These are phyloP conservation scores for Coregonus sp. DNA, from an alignment of 2,797 vertebrate species.

Conservation along the genomic window DNA sequence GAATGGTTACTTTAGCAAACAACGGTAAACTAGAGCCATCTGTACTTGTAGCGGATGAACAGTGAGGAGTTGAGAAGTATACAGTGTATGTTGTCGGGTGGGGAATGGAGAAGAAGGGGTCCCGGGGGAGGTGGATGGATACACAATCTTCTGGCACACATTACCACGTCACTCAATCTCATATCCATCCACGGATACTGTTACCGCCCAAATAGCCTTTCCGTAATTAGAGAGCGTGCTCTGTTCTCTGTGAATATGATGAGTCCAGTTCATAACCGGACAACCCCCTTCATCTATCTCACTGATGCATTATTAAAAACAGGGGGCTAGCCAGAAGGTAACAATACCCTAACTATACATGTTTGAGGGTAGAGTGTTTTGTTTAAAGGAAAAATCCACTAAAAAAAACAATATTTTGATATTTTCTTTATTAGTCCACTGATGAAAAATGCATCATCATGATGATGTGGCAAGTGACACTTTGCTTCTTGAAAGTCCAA, in stretches of 20 bases:
- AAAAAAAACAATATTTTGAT: too few species aligned
- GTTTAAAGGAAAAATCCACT: too few species aligned
- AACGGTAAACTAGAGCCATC: too few species aligned
- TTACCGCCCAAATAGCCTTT: background rate
- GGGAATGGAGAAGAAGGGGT: background rate
- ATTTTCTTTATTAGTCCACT: too few species aligned
- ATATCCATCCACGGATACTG: background rate
- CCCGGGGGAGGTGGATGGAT: background rate
- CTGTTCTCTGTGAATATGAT: constrained; percentile 1
- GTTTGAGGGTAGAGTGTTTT: background rate
- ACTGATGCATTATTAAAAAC: constrained; percentile 10
- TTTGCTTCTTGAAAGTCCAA: too few species aligned
- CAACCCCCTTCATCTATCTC: background rate
- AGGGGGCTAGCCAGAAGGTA: background rate
- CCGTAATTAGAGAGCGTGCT: background rate
- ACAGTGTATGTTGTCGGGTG: background rate
- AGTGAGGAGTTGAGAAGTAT: background rate
- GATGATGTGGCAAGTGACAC: too few species aligned
- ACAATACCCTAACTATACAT: background rate
- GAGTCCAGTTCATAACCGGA: background rate
- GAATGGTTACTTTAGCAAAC: background rate
- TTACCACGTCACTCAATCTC: background rate
- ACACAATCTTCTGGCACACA: background rate
- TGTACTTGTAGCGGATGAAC: background rate
- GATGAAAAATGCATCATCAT: too few species aligned